Base-by-base conservation (phyloP, 2,797 vertebrate genomes). In the Acanthis flammea region DNA sequence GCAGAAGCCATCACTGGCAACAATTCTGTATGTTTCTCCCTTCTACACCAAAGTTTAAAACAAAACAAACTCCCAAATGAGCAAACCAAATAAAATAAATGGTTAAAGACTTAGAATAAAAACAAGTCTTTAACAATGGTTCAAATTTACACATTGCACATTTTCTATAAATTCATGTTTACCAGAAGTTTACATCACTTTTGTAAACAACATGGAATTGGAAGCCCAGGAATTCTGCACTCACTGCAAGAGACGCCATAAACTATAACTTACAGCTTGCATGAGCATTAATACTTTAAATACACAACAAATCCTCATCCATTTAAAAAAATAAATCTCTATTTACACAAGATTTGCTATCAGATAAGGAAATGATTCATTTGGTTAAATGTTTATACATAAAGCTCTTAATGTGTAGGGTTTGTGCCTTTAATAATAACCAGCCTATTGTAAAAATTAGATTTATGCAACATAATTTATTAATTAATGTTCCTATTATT, bases 341-440 rank as follows among this genome's bases (percentile, higher is more conserved):
- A 31, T 47, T 76, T 47, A 65, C 19, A 63, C 18, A 75, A 90
- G 35, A 14, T 54, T 82, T 80, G 21, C 31, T 54, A 55, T 7
- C 17, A 57, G 21, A 54, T 30, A 22, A 77, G 24, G 5, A 89
- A 88, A 66, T 42, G 48, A 80, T 15, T 66, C 8, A 72, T 25
- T 61, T 65, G 27, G 53, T 73, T 81, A 85, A 70, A 41, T 0
- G 2, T 27, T 87, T 44, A 31, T 35, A 80, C 12, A 92, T 14
- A 63, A 55, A 74, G 19, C 16, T 57, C 42, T 65, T 76, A 88
- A 90, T 86, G 68, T 86, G 35, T 74, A 86, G 55, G 50, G 57
- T 86, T 83, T 17, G 11, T 79, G 83, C 28, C 78, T 80, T 88
- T 95, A 81, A 86, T 31, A 94, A 95, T 53, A 83, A 70, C 27